phyloP scores from a whole-genome alignment of 2,797 vertebrate genomes.

The Microhierax caerulescens region DNA sequence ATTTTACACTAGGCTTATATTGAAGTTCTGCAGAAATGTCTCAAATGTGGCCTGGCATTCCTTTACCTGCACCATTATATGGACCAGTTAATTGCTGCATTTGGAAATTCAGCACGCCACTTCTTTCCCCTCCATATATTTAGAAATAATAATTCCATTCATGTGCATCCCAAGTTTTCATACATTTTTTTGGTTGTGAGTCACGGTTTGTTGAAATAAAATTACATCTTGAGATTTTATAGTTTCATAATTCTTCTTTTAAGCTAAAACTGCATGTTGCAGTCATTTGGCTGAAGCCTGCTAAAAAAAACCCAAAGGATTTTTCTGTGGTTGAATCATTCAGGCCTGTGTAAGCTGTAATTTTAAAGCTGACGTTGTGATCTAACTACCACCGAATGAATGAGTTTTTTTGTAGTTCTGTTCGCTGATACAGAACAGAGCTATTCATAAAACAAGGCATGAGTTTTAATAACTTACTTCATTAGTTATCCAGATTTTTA shows the following conservation, averaged over 20 bases:
- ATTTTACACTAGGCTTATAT: neutral
- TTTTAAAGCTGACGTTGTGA: slow-evolving; percentile 32
- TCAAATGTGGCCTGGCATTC: neutral
- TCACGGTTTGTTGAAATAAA: neutral
- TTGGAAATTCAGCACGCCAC: neutral
- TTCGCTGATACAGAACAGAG: neutral
- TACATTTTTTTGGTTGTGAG: neutral
- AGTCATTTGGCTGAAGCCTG: neutral
- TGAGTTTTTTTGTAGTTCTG: neutral
- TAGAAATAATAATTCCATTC: neutral
- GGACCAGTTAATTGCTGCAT: neutral
- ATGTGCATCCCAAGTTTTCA: neutral
- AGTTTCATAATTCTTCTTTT: neutral
- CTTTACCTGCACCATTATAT: neutral
- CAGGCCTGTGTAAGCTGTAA: neutral
- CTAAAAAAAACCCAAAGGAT: neutral
- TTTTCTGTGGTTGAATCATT: slow-evolving; percentile 19
- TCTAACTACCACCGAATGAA: neutral
- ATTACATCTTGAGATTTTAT: neutral
- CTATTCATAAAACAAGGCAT: neutral
- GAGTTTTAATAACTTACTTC: neutral
- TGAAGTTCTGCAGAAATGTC: neutral
- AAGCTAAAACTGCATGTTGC: neutral
- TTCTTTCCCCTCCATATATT: neutral
- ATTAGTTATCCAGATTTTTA: neutral